A percentile compares a stretch with the other conserved stretches of the same genome.
phyloP scores from a whole-genome alignment of 1,140 invertebrate genomes.

The Thaumetopoea pityocampa region DNA sequence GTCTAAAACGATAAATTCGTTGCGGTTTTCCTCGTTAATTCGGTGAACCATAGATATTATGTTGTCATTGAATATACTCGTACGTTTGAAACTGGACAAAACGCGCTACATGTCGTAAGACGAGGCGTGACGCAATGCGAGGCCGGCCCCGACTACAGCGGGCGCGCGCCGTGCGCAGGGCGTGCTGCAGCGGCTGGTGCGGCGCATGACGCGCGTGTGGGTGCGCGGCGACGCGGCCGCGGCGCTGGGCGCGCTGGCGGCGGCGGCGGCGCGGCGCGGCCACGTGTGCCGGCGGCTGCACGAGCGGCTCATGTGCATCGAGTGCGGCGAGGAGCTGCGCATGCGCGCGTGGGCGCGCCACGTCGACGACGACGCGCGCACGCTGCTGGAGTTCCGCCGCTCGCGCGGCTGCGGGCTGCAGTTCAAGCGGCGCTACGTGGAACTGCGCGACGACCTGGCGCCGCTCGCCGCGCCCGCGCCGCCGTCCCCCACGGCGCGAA shows the following conservation, averaged over 20 bases:
- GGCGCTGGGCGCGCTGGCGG: constrained; percentile 21
- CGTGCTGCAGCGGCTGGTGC: constrained; percentile 87
- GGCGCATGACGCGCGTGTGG: constrained; percentile 93
- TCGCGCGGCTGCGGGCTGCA: constrained; percentile 96
- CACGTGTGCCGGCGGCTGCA: neutral
- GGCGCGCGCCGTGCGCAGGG: constrained; percentile 46
- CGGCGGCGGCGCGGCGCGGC: neutral
- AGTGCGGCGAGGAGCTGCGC: constrained; percentile 21
- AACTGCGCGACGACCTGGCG: constrained; percentile 71
- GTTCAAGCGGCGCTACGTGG: constrained; percentile 94
- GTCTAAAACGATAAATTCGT: too few species aligned
- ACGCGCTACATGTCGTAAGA: too few species aligned
- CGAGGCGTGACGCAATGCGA: too few species aligned
- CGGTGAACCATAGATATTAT: too few species aligned
- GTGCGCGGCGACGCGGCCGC: constrained; percentile 29
- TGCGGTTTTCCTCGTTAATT: too few species aligned
- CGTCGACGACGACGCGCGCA: constrained; percentile 25
- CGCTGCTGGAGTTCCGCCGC: constrained; percentile 91
- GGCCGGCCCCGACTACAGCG: too few species aligned
- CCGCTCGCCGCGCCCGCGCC: constrained; percentile 15
- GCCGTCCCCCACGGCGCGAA: constrained; percentile 1
- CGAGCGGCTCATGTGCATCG: constrained; percentile 3
- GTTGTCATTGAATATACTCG: too few species aligned
- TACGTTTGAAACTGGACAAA: too few species aligned
- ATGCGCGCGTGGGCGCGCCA: constrained; percentile 22